A percentile compares a stretch with the other conserved stretches of the same genome.
These are phyloP conservation scores for Lobophora halterata DNA, from an alignment of 2,888 invertebrate species.

Conservation along the genomic window DNA sequence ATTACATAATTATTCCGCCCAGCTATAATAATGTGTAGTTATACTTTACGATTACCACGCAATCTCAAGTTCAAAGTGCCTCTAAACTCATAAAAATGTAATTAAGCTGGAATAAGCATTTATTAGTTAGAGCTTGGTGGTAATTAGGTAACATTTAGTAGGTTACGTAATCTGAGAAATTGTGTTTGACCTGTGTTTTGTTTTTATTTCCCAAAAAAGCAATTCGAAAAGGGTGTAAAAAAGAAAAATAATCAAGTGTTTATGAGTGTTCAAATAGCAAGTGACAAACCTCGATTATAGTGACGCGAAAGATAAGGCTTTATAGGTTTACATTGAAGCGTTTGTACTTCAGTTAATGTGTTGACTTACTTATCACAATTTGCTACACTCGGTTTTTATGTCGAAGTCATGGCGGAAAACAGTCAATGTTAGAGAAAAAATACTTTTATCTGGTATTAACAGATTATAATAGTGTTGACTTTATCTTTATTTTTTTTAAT, in stretches of 20 bases:
- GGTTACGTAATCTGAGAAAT: too few relatives aligned
- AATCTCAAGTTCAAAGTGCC: constrained; percentile 12
- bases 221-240: neutral
- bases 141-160: too few relatives aligned
- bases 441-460: too few relatives aligned
- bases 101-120: constrained; percentile 10
- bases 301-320: constrained; percentile 44
- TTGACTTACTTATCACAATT: constrained; percentile 15
- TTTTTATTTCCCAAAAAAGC: too few relatives aligned
- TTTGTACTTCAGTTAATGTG: constrained; percentile 15
- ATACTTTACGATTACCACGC: constrained; percentile 7
- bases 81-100: constrained; percentile 6
- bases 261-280: constrained; percentile 38
- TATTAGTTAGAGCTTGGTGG: too few relatives aligned
- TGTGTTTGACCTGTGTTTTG: too few relatives aligned
- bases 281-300: constrained; percentile 43
- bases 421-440: too few relatives aligned
- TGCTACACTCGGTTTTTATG: constrained; percentile 15
- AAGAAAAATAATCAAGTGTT: too few relatives aligned
- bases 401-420: constrained; percentile 4
- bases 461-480: too few relatives aligned
- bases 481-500: too few relatives aligned
- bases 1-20: constrained; percentile 6
- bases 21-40: constrained; percentile 1
- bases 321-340: constrained; percentile 31